phyloP scores from a whole-genome alignment of 2,113 vertebrate species.

The Rattus rattus region DNA sequence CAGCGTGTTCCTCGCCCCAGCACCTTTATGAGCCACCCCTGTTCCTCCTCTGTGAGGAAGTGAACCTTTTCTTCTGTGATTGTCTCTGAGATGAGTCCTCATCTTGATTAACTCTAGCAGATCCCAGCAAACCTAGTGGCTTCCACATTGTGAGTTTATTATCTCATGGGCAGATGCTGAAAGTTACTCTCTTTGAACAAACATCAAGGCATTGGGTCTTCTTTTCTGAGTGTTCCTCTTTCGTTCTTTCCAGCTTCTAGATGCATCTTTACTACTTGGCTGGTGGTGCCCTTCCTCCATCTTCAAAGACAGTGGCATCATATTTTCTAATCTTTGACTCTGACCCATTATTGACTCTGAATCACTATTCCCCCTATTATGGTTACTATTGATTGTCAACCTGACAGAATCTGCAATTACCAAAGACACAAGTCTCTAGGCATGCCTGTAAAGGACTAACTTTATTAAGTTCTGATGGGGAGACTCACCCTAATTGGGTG shows the following conservation, averaged over 20 bases:
- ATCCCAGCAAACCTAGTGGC: neutral
- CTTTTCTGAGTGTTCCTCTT: neutral
- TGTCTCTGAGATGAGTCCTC: neutral
- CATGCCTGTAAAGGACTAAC: neutral
- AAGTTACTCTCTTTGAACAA: neutral
- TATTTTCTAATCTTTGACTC: neutral
- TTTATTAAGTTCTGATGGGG: neutral
- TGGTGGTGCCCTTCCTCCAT: neutral
- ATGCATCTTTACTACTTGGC: neutral
- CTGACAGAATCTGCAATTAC: neutral
- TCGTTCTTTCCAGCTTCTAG: neutral
- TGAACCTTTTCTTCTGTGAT: neutral
- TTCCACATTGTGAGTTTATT: neutral
- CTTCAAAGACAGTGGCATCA: neutral
- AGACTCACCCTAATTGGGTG: neutral
- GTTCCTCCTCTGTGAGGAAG: neutral
- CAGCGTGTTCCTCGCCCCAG: neutral
- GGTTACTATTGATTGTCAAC: neutral
- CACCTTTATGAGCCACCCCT: accelerated
- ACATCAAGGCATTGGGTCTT: neutral
- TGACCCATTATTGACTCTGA: neutral
- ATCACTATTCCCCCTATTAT: too few species aligned
- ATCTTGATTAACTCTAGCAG: neutral
- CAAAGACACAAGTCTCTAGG: neutral
- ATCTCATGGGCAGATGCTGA: neutral